A percentile compares a stretch with the other conserved stretches of the same genome.
phyloP scores from a whole-genome alignment of 2,888 invertebrate genomes.

The Sarcophaga carnaria region DNA sequence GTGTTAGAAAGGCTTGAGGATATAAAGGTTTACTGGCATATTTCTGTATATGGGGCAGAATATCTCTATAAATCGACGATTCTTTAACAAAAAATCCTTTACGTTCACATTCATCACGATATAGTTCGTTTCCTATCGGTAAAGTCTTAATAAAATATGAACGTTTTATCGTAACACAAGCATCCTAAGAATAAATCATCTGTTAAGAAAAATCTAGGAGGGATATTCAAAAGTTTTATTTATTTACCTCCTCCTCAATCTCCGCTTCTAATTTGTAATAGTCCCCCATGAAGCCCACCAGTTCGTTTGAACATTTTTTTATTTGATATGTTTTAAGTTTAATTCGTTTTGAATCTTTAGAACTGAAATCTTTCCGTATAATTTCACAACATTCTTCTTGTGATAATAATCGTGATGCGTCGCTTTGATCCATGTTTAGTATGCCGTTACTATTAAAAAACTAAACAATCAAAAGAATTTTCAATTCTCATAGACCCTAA shows the following conservation, averaged over 20 bases:
- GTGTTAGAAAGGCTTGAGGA: slow-evolving; percentile 74
- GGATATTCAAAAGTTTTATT: neutral
- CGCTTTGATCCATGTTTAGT: slow-evolving; percentile 25
- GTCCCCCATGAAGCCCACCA: slow-evolving; percentile 79
- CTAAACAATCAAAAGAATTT: neutral
- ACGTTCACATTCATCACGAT: slow-evolving; percentile 74
- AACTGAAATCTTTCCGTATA: slow-evolving; percentile 71
- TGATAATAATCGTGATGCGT: slow-evolving; percentile 53
- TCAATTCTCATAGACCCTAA: neutral
- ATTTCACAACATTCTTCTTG: slow-evolving; percentile 73
- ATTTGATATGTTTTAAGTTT: slow-evolving; percentile 70
- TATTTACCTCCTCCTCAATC: slow-evolving; percentile 43
- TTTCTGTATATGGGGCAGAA: slow-evolving; percentile 76
- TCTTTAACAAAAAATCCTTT: slow-evolving; percentile 78
- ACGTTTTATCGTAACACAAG: slow-evolving; percentile 44
- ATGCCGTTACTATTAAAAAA: neutral
- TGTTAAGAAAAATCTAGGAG: neutral
- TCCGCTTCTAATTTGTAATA: slow-evolving; percentile 75
- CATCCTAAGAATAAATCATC: neutral
- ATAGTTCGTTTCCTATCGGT: slow-evolving; percentile 74
- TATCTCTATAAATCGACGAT: slow-evolving; percentile 72
- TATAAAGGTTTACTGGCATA: slow-evolving; percentile 74
- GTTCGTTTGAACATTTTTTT: slow-evolving; percentile 71
- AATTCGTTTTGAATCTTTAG: slow-evolving; percentile 62
- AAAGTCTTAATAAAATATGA: slow-evolving; percentile 77